These are phyloP conservation scores for Aldrovandia affinis DNA, from an alignment of 2,797 vertebrate species.

Conservation along the genomic window DNA sequence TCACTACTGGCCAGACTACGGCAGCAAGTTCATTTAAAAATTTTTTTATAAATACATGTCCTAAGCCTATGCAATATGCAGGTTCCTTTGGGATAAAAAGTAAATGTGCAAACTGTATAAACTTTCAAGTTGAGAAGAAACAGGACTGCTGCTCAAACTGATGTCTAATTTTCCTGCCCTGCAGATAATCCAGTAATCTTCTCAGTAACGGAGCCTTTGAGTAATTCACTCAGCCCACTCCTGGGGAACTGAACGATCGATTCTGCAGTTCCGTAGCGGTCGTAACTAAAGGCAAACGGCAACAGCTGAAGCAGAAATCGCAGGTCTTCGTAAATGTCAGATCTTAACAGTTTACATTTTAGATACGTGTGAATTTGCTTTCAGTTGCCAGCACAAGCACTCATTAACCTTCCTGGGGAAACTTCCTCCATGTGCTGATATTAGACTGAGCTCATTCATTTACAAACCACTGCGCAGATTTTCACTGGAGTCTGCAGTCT, in stretches of 20 bases:
- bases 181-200: neutral
- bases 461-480: neutral
- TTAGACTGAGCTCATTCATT: neutral
- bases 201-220: neutral
- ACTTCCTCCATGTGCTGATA: neutral
- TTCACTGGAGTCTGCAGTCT: neutral
- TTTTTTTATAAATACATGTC: neutral
- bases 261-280: neutral
- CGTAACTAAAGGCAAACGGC: neutral
- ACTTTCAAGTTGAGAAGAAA: conserved; percentile 1
- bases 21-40: too few relatives aligned
- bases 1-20: too few relatives aligned
- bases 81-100: neutral
- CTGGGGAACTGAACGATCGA: neutral
- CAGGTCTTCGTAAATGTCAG: neutral
- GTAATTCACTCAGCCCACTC: neutral
- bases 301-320: neutral
- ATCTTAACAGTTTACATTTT: neutral
- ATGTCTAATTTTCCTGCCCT: neutral
- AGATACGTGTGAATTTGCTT: neutral
- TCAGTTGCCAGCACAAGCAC: neutral
- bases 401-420: neutral
- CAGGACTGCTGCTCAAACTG: neutral
- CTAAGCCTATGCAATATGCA: neutral
- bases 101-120: neutral